Evolutionary conservation across 1,140 invertebrate genomes (phyloP).

Genomic region (Euura saliciscinereae): DNA sequence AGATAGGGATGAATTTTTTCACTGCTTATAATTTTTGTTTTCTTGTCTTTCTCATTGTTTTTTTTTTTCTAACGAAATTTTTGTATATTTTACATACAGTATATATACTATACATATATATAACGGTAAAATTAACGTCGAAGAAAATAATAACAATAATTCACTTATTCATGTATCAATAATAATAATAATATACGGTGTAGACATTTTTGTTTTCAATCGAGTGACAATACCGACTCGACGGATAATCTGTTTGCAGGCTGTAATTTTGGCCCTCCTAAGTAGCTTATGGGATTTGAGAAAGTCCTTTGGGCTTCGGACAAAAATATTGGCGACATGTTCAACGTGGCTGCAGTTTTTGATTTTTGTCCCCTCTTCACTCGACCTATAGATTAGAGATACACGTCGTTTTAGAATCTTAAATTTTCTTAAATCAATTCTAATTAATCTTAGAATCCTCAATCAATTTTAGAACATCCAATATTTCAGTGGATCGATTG

Average conservation of each 20-base stretch:
- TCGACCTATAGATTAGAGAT: conserved; percentile 23
- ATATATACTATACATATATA: background rate
- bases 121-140: conserved; percentile 9
- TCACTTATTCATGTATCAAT: too few relatives aligned
- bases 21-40: too few relatives aligned
- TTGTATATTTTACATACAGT: too few relatives aligned
- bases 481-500: background rate
- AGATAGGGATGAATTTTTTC: too few relatives aligned
- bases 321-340: conserved; percentile 59
- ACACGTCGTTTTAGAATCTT: background rate
- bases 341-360: conserved; percentile 35
- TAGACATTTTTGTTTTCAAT: conserved; percentile 51
- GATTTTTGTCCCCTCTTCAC: conserved; percentile 28
- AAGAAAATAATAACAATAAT: too few relatives aligned
- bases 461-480: background rate
- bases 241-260: conserved; percentile 64
- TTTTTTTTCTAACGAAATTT: too few relatives aligned
- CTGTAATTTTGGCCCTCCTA: conserved; percentile 64
- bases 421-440: too few relatives aligned
- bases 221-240: conserved; percentile 74
- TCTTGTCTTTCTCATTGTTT: too few relatives aligned
- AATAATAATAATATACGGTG: too few relatives aligned
- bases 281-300: conserved; percentile 74
- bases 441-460: too few relatives aligned
- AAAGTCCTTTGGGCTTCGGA: conserved; percentile 65